Evolutionary conservation across 2,888 invertebrate species (phyloP).

Genomic region (Macrosiphum euphorbiae): DNA sequence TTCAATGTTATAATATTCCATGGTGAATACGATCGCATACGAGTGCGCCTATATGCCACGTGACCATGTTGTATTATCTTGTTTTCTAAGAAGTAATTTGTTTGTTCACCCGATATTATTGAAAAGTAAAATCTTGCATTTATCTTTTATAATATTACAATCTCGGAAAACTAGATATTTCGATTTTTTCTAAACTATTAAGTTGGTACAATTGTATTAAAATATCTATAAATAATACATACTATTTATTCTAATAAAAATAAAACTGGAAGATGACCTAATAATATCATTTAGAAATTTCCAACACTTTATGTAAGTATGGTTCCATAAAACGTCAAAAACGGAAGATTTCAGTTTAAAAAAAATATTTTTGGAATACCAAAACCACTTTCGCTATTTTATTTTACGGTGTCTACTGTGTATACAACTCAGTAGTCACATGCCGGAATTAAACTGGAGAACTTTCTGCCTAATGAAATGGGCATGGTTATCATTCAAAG

Average conservation of each 20-base stretch:
- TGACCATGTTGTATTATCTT: background rate
- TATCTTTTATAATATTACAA: background rate
- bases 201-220: background rate
- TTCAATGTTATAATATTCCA: background rate
- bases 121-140: background rate
- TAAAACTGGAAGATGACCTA: background rate
- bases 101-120: background rate
- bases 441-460: background rate
- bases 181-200: background rate
- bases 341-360: background rate
- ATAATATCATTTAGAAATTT: background rate
- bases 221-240: background rate
- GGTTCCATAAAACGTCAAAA: background rate
- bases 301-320: background rate
- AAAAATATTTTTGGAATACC: background rate
- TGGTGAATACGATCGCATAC: background rate
- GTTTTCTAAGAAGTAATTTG: background rate
- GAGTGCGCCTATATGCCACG: background rate
- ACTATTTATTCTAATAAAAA: background rate
- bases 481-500: background rate
- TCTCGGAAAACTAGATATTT: background rate
- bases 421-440: background rate
- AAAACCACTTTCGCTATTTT: constrained; percentile 25
- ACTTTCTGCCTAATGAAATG: constrained; percentile 20
- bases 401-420: background rate